A percentile compares a stretch with the other conserved stretches of the same genome.
Evolutionary conservation across 2,113 vertebrate species (phyloP).

Genomic region (Circaetus cinerascens): DNA sequence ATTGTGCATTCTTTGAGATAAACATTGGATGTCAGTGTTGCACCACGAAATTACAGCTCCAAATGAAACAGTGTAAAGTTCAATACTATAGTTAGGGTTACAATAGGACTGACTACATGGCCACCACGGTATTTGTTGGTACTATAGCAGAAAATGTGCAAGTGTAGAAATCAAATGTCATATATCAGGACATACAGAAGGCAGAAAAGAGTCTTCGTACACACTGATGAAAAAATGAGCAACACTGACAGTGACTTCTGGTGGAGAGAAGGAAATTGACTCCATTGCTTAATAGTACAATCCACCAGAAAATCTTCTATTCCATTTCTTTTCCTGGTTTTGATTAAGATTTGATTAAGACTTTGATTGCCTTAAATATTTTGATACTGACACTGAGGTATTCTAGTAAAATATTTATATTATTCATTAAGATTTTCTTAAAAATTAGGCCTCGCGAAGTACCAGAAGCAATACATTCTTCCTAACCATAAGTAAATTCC

Average conservation of each 20-base stretch:
- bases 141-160: background rate
- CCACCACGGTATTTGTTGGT: background rate
- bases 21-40: conserved; percentile 57
- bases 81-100: background rate
- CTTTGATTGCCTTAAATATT: background rate
- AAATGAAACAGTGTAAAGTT: background rate
- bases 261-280: background rate
- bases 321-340: background rate
- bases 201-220: background rate
- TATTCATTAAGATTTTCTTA: background rate
- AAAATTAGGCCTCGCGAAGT: background rate
- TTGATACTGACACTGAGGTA: background rate
- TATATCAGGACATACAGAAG: background rate
- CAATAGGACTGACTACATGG: background rate
- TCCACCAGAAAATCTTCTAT: background rate
- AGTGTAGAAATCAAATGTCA: background rate
- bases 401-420: background rate
- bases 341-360: background rate
- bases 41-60: conserved; percentile 33
- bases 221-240: background rate
- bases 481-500: background rate
- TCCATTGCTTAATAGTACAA: background rate
- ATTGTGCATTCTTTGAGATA: conserved; percentile 17
- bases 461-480: background rate
- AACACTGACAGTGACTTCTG: background rate